Evolutionary conservation across 2,888 invertebrate species (phyloP).

Genomic region (Piscicola geometra): DNA sequence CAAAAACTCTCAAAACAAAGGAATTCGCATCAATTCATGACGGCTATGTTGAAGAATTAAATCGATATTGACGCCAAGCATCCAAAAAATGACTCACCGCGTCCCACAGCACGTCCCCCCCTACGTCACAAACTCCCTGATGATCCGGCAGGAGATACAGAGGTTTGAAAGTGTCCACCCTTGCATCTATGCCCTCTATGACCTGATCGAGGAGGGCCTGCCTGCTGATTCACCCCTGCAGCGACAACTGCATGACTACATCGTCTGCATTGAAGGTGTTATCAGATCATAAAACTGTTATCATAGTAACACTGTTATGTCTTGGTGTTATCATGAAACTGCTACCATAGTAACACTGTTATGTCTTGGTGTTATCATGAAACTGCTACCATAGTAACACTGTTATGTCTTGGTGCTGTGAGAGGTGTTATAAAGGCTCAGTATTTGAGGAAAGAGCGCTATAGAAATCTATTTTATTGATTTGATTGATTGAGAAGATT

Average conservation of each 20-base stretch:
- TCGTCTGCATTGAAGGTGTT: constrained; percentile 53
- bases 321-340: background rate
- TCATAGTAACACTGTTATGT: background rate
- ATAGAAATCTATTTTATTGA: too few relatives aligned
- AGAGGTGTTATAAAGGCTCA: too few relatives aligned
- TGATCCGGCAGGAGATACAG: constrained; percentile 40
- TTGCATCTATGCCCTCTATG: constrained; percentile 96
- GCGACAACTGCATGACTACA: constrained; percentile 35
- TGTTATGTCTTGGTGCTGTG: too few relatives aligned
- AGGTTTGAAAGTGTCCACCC: constrained; percentile 94
- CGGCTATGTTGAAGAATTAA: background rate
- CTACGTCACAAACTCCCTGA: constrained; percentile 33
- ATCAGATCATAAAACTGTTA: background rate
- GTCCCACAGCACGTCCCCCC: constrained; percentile 33
- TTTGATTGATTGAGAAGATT: too few relatives aligned
- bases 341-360: background rate
- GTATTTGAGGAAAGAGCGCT: too few relatives aligned
- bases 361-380: background rate
- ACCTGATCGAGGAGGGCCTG: constrained; percentile 65
- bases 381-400: background rate
- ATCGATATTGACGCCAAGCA: background rate
- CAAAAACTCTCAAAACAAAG: constrained; percentile 4
- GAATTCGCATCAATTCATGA: background rate
- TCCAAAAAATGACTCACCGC: constrained; percentile 27
- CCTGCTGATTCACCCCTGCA: constrained; percentile 34